These are phyloP conservation scores for Alentia gelatinosa DNA, from an alignment of 2,888 invertebrate genomes.

Conservation along the genomic window DNA sequence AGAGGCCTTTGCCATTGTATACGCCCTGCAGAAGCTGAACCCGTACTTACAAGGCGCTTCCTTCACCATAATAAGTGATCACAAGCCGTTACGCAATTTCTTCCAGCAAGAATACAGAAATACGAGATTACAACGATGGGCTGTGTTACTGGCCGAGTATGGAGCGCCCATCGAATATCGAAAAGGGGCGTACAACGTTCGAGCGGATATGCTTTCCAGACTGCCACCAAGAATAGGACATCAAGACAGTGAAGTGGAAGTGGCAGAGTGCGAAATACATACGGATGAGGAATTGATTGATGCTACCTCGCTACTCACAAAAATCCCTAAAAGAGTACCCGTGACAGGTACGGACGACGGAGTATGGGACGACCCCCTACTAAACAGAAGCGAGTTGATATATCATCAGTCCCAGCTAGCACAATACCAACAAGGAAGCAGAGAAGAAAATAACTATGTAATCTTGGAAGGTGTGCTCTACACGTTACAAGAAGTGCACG, in stretches of 20 bases:
- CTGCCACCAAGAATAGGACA: too few relatives aligned
- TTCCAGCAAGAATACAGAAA: slow-evolving; percentile 56
- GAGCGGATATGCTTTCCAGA: slow-evolving; percentile 59
- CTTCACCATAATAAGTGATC: slow-evolving; percentile 53
- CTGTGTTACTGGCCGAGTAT: slow-evolving; percentile 58
- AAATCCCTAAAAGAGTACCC: background rate
- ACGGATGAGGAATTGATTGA: background rate
- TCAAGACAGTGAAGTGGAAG: background rate
- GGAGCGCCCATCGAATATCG: slow-evolving; percentile 57
- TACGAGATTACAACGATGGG: slow-evolving; percentile 60
- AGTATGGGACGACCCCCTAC: background rate
- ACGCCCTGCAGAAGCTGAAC: slow-evolving; percentile 42
- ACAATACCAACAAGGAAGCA: background rate
- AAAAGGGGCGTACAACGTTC: slow-evolving; percentile 53
- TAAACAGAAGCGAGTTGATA: too few relatives aligned
- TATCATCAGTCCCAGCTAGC: too few relatives aligned
- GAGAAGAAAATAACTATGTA: background rate
- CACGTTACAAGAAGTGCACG: background rate
- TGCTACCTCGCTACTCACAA: background rate
- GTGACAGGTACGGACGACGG: too few relatives aligned
- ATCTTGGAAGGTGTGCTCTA: slow-evolving; percentile 33
- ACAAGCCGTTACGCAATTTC: slow-evolving; percentile 52
- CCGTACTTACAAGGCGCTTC: slow-evolving; percentile 55
- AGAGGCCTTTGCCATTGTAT: slow-evolving; percentile 47
- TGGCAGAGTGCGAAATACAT: background rate